Evolutionary conservation across 2,797 vertebrate genomes (phyloP).

Genomic region (Enteromius paludinosus): DNA sequence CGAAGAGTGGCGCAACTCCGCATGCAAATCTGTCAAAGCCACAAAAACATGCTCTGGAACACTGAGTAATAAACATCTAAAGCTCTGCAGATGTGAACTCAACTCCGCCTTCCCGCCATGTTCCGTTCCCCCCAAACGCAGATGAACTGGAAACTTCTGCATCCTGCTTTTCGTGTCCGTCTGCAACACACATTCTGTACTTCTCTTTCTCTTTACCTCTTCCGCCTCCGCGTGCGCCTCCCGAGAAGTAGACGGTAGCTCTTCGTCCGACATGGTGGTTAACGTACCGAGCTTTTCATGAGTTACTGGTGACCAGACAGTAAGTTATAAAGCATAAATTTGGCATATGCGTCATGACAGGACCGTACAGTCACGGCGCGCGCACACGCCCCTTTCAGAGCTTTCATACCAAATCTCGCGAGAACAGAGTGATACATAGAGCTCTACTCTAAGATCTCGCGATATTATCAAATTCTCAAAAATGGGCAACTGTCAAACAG

Average conservation of each 20-base stretch:
- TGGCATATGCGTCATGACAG: slow-evolving; percentile 55
- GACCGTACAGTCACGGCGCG: slow-evolving; percentile 49
- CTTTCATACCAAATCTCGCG: slow-evolving; percentile 45
- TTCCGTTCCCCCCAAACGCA: slow-evolving; percentile 52
- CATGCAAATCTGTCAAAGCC: slow-evolving; percentile 7
- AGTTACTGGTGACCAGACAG: slow-evolving; percentile 46
- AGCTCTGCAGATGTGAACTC: slow-evolving; percentile 51
- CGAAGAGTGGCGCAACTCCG: background rate
- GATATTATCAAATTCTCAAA: background rate
- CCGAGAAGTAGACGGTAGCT: slow-evolving; percentile 67
- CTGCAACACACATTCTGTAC: slow-evolving; percentile 33
- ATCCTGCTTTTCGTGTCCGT: slow-evolving; percentile 51
- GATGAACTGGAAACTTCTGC: slow-evolving; percentile 63
- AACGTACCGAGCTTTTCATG: slow-evolving; percentile 45
- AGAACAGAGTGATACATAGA: background rate
- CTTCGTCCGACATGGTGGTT: slow-evolving; percentile 66
- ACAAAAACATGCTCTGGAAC: background rate
- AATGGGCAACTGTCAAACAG: slow-evolving; percentile 22
- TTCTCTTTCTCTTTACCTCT: slow-evolving; percentile 60
- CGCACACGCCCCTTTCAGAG: slow-evolving; percentile 60
- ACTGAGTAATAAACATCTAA: slow-evolving; percentile 41
- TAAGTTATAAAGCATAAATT: slow-evolving; percentile 60
- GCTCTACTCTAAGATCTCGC: slow-evolving; percentile 11
- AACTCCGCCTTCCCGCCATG: slow-evolving; percentile 64
- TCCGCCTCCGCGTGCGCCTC: slow-evolving; percentile 54